These are phyloP conservation scores for Idaea biselata DNA, from an alignment of 2,888 invertebrate genomes.

Conservation along the genomic window DNA sequence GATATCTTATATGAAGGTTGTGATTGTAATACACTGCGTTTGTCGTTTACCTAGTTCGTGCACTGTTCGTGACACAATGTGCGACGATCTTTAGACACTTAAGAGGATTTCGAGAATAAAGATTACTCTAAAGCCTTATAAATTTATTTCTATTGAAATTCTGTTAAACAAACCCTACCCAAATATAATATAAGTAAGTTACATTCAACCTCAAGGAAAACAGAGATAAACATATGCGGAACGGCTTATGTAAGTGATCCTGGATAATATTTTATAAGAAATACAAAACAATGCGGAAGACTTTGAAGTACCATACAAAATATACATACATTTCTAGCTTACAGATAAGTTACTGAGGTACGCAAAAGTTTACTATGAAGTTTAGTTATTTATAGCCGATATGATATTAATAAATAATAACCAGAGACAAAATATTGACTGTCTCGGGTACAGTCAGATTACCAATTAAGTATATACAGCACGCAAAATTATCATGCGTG, in stretches of 20 bases:
- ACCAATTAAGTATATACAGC: too few species aligned
- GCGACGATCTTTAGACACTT: background rate
- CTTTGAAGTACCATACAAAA: background rate
- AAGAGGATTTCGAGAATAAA: background rate
- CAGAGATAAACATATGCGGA: background rate
- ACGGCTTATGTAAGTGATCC: background rate
- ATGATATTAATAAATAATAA: too few species aligned
- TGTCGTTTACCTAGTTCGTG: too few species aligned
- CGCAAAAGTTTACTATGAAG: background rate
- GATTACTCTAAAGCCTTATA: background rate
- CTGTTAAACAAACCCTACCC: background rate
- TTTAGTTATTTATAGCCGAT: background rate
- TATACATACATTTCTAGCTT: background rate
- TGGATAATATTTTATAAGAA: background rate
- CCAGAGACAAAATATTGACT: too few species aligned
- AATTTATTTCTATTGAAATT: background rate
- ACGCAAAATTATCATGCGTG: too few species aligned
- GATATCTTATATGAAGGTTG: conserved; percentile 5
- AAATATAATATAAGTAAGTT: background rate
- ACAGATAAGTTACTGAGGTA: background rate
- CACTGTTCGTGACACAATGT: background rate
- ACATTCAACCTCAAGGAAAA: conserved; percentile 1
- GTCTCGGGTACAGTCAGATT: too few species aligned
- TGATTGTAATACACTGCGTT: too few species aligned
- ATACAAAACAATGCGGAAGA: conserved; percentile 1